Base-by-base conservation (phyloP, 2,888 invertebrate species). In the Dicranocentrus wangi region DNA sequence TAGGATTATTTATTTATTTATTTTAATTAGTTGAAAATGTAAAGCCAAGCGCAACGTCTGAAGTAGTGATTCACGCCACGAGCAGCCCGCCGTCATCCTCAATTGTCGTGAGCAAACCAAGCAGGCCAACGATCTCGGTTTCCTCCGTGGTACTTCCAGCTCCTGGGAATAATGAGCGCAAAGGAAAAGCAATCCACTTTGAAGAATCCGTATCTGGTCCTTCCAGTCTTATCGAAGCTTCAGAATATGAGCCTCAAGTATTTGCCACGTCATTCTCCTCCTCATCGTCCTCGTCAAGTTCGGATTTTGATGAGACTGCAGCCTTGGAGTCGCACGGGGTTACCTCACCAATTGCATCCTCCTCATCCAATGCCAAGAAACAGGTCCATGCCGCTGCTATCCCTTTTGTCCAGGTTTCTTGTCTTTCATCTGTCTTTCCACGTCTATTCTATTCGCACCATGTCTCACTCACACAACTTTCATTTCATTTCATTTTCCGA, bases 191-290 rank as follows among this genome's bases (percentile, higher is more conserved):
- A 15, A 2, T 80, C 13, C 51, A 32, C 8, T 80, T 80, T 8
- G 73, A 80, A 7, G 73, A 80, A 17, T 43, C 72, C 15, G 25
- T 58, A 1, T 28, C 51, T n/a, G 79, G 79, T 28, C 80, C 80
- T 1, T 61, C 81, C 13, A 81, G 75, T 28, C 58, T 81, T 2
- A 81, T 81, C 2, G 81, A 81, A 47, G 81, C 81, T 23, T 77
- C 76, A 10, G 81, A 81, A 19, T 85, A 85, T 51, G 86, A 86
- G 28, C 85, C 85, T 1, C 82, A 85, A 55, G 82, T 84, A 10
- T 83, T 84, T 65, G 71, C 84, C 3, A 82, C 75, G 1, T 81
- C 84, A 1, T 77, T 83, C 10, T 47, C 80, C 3, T 73, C 39
- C 23, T 43, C 82, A 17, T 73, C 83, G 0, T 73, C 63, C 21